Percentiles rank a stretch among this genome's conserved stretches.
phyloP scores from a whole-genome alignment of 2,888 invertebrate genomes.

The Rhamphomyia laevipes region DNA sequence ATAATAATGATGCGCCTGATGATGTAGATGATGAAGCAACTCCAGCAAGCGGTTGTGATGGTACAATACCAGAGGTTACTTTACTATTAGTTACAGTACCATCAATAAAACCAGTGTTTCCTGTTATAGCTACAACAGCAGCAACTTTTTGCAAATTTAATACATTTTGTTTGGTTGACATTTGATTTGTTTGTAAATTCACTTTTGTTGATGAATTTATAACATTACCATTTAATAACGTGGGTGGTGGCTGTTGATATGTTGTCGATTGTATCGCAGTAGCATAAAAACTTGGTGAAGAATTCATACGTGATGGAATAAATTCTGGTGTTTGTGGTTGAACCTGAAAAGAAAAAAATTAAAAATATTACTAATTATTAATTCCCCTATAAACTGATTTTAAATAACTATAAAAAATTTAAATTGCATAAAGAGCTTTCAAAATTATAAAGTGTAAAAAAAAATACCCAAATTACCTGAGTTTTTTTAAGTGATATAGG shows the following conservation, averaged over 20 bases:
- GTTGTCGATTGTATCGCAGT: conserved; percentile 18
- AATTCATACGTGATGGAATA: conserved; percentile 39
- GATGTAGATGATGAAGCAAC: conserved; percentile 18
- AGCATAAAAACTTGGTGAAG: conserved; percentile 34
- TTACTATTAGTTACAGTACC: neutral
- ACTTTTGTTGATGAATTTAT: conserved; percentile 16
- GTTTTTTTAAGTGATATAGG: conserved; percentile 34
- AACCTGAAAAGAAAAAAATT: conserved; percentile 35
- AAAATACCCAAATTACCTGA: conserved; percentile 28
- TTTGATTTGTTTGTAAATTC: conserved; percentile 20
- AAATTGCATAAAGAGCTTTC: too few relatives aligned
- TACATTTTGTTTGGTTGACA: conserved; percentile 22
- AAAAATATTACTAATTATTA: too few relatives aligned
- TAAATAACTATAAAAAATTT: too few relatives aligned
- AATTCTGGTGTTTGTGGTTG: conserved; percentile 43
- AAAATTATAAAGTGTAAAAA: too few relatives aligned
- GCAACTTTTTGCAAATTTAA: conserved; percentile 29
- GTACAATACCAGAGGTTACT: neutral
- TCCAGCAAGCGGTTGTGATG: conserved; percentile 24
- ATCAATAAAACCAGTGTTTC: too few relatives aligned
- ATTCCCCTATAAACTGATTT: too few relatives aligned
- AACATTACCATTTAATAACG: conserved; percentile 11
- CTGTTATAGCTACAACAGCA: conserved; percentile 26
- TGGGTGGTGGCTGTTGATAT: conserved; percentile 10
- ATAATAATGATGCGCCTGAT: conserved; percentile 18